phyloP scores from a whole-genome alignment of 2,113 vertebrate species.

The Antennarius striatus region DNA sequence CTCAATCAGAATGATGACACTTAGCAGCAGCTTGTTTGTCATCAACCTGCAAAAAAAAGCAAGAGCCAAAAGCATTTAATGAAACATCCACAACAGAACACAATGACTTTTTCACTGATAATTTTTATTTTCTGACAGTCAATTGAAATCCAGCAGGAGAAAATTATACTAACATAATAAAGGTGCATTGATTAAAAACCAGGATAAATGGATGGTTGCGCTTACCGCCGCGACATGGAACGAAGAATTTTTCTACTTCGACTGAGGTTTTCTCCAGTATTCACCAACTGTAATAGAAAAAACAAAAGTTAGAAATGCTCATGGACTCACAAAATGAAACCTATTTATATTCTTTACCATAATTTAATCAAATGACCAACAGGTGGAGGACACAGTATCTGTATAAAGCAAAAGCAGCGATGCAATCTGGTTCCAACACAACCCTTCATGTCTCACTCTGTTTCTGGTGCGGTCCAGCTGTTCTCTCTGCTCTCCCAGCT shows the following conservation, averaged over 20 bases:
- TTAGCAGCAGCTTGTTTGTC: constrained; percentile 94
- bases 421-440: no score
- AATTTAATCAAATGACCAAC: no score
- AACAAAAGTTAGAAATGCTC: background rate
- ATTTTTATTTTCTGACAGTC: no score
- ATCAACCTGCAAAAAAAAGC: constrained; percentile 77
- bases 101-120: no score
- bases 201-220: background rate
- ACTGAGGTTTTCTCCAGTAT: constrained; percentile 93
- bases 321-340: no score
- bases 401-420: no score
- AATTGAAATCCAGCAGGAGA: no score
- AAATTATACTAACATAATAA: no score
- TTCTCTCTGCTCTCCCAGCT: constrained; percentile 93
- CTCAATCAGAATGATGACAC: constrained; percentile 91
- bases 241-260: constrained; percentile 92
- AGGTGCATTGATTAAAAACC: no score
- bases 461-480: constrained; percentile 91
- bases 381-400: no score
- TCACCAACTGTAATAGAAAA: constrained; percentile 82
- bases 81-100: no score
- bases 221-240: constrained; percentile 91
- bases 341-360: no score
- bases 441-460: constrained; percentile 79
- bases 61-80: background rate